Conservation (phyloP, 2,888 invertebrate species). For the Monoplex corrugatus region DNA sequence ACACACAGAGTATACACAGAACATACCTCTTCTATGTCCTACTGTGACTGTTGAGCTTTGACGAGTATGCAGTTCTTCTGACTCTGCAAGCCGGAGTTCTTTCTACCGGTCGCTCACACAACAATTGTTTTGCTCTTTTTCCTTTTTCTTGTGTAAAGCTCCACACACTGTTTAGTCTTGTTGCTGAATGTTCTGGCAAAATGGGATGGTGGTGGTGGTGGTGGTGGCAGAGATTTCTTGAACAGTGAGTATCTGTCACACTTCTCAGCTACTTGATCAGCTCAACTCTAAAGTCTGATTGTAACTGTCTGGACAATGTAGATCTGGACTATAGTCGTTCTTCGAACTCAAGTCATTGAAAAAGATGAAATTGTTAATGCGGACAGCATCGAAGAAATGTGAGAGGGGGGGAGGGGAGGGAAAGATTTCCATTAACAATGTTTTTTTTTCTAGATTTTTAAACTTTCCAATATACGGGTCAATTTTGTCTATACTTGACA, state of each 20-base stretch:
- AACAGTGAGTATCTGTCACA: background rate
- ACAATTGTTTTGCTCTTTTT: background rate
- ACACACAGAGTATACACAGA: too few relatives aligned
- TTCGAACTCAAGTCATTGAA: background rate
- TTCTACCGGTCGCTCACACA: background rate
- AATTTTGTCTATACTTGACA: conserved; percentile 36
- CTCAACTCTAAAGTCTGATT: conserved; percentile 30
- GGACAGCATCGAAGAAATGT: conserved; percentile 35
- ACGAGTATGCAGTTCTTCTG: background rate
- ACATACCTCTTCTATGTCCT: too few relatives aligned
- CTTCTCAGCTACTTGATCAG: conserved; percentile 2
- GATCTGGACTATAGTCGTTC: background rate
- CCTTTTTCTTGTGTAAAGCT: background rate
- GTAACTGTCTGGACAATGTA: conserved; percentile 25
- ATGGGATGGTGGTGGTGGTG: background rate
- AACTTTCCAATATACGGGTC: conserved; percentile 37
- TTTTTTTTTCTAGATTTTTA: conserved; percentile 12
- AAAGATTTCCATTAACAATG: conserved; percentile 36
- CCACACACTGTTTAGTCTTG: background rate
- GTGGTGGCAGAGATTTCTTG: background rate
- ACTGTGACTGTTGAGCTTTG: background rate
- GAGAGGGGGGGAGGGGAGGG: too few relatives aligned
- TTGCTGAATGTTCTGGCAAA: background rate
- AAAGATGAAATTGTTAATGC: conserved; percentile 35
- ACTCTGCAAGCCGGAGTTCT: background rate